Conservation (phyloP, 2,888 invertebrate species). For the Therioaphis trifolii region DNA sequence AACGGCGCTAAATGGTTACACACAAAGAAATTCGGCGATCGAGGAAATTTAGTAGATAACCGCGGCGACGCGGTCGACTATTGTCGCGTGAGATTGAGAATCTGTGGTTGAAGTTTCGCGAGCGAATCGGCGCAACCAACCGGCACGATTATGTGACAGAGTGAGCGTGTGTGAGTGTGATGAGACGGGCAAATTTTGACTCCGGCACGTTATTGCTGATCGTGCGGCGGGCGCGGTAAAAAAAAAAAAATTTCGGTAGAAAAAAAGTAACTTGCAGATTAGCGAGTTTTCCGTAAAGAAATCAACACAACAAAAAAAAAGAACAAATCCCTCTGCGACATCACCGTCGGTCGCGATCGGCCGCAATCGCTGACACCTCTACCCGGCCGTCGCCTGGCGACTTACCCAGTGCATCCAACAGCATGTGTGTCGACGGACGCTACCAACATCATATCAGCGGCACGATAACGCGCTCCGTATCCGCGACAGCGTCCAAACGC, state of each 20-base stretch:
- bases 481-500: too few species aligned
- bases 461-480: neutral
- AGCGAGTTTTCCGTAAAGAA: constrained; percentile 9
- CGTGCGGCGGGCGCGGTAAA: neutral
- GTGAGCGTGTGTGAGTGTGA: neutral
- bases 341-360: constrained; percentile 26
- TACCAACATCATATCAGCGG: neutral
- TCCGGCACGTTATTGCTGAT: neutral
- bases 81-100: neutral
- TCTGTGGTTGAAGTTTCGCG: too few species aligned
- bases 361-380: neutral
- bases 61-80: neutral
- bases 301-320: constrained; percentile 41
- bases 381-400: neutral
- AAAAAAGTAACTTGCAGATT: neutral
- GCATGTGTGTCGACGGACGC: too few species aligned
- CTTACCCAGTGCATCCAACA: neutral
- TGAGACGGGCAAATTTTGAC: neutral
- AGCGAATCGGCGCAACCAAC: too few species aligned
- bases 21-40: neutral
- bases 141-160: neutral
- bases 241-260: neutral
- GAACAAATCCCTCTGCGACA: constrained; percentile 33
- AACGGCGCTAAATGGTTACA: neutral
- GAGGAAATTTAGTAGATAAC: neutral